Conservation (phyloP, 2,113 vertebrate species). For the Calidris pugnax region DNA sequence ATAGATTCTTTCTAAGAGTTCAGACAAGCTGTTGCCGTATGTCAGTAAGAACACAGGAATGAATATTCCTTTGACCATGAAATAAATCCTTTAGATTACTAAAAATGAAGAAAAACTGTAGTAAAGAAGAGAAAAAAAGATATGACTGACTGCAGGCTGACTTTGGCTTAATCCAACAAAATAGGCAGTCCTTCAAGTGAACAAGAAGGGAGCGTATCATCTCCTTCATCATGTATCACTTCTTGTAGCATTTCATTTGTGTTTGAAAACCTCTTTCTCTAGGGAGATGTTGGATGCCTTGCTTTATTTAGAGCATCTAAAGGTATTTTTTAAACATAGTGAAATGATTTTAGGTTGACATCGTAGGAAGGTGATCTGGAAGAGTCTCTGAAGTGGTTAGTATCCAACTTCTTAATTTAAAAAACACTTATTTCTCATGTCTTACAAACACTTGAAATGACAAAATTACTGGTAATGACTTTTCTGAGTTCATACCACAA, state of each 20-base stretch:
- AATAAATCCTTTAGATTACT: background rate
- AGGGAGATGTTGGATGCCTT: background rate
- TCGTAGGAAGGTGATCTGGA: background rate
- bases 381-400: background rate
- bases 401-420: background rate
- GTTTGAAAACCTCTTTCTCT: background rate
- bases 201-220: background rate
- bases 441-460: background rate
- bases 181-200: background rate
- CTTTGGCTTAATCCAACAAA: background rate
- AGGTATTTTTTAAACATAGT: background rate
- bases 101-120: background rate
- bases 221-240: background rate
- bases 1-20: background rate
- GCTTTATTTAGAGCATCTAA: background rate
- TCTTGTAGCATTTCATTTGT: background rate
- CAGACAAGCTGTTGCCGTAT: background rate
- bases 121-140: background rate
- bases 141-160: background rate
- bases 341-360: background rate
- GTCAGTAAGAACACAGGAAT: background rate
- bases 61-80: background rate
- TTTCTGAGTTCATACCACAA: background rate
- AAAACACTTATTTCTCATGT: background rate
- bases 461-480: constrained; percentile 4